Conservation (phyloP, 1,140 invertebrate species). For the Scaptomyza montana region DNA sequence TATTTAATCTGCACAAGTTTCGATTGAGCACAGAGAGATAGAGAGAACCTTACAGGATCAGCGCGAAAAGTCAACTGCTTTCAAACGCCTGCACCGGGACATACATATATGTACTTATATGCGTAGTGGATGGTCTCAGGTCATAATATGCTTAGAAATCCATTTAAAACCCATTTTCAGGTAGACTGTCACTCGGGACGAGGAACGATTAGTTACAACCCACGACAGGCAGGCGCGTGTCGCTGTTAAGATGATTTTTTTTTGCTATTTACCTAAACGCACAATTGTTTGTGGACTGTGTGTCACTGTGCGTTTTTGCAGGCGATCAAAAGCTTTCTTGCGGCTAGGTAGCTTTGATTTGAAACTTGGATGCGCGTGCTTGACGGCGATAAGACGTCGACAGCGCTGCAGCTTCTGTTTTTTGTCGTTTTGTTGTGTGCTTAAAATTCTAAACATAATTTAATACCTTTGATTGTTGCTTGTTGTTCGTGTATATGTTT, state of each 20-base stretch:
- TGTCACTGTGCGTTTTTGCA: conserved; percentile 15
- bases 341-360: conserved; percentile 39
- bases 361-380: conserved; percentile 50
- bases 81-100: neutral
- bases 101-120: conserved; percentile 31
- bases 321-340: conserved; percentile 40
- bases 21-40: too few relatives aligned
- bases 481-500: too few relatives aligned
- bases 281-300: conserved; percentile 4
- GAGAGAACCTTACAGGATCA: conserved; percentile 19
- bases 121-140: neutral
- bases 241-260: neutral
- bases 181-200: conserved; percentile 10
- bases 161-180: conserved; percentile 67
- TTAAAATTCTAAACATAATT: conserved; percentile 54
- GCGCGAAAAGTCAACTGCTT: conserved; percentile 51
- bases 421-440: conserved; percentile 46
- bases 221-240: conserved; percentile 55
- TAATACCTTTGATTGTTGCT: neutral
- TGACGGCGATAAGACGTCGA: conserved; percentile 6
- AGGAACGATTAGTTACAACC: conserved; percentile 18
- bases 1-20: too few relatives aligned
- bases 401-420: neutral
- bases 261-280: neutral
- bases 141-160: conserved; percentile 27